Percentiles rank a stretch among this genome's conserved stretches.
phyloP scores from a whole-genome alignment of 2,797 vertebrate species.

The Chelon auratus region DNA sequence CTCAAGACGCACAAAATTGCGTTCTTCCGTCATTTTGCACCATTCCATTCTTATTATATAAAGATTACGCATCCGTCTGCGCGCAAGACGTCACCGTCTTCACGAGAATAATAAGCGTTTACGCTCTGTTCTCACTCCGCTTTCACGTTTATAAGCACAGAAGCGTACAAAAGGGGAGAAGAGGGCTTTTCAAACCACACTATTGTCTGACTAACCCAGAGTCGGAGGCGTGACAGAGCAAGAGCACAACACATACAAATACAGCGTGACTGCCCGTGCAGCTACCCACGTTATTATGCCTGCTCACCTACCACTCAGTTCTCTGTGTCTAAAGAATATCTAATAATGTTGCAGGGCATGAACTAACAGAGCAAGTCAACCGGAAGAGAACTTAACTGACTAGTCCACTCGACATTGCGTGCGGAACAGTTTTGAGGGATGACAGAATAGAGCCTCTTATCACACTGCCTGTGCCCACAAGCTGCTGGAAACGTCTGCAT shows the following conservation, averaged over 20 bases:
- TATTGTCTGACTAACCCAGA: slow-evolving; percentile 35
- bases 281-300: slow-evolving; percentile 41
- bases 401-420: neutral
- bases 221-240: slow-evolving; percentile 54
- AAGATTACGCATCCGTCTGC: slow-evolving; percentile 18
- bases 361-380: slow-evolving; percentile 34
- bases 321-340: slow-evolving; percentile 14
- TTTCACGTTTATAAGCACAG: slow-evolving; percentile 54
- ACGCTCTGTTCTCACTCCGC: slow-evolving; percentile 48
- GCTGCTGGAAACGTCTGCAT: slow-evolving; percentile 25
- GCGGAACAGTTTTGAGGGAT: slow-evolving; percentile 22
- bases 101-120: slow-evolving; percentile 35
- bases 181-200: slow-evolving; percentile 50
- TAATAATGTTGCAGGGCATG: slow-evolving; percentile 19
- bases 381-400: slow-evolving; percentile 24
- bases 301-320: slow-evolving; percentile 14
- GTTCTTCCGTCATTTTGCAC: neutral
- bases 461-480: slow-evolving; percentile 32
- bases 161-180: slow-evolving; percentile 47
- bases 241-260: slow-evolving; percentile 52
- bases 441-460: slow-evolving; percentile 28
- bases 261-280: slow-evolving; percentile 46
- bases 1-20: neutral
- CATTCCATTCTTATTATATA: neutral
- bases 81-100: slow-evolving; percentile 38